These are phyloP conservation scores for Eurytoma californica DNA, from an alignment of 2,888 invertebrate genomes.

Conservation along the genomic window DNA sequence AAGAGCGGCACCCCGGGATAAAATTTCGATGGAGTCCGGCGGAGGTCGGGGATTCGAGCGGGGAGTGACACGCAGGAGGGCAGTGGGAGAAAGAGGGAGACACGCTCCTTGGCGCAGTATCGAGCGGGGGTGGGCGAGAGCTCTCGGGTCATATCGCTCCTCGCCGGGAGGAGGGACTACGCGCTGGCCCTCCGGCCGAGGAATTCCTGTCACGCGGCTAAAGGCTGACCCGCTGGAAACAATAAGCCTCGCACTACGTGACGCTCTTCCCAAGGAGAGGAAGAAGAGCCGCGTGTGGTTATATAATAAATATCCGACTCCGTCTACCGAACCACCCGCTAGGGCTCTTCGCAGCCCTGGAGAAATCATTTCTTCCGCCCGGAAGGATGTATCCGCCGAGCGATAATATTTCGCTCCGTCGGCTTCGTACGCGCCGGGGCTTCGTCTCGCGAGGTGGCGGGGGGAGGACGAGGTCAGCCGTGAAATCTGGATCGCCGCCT, in stretches of 20 bases:
- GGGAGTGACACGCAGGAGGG: background rate
- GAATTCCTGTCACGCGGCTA: constrained; percentile 68
- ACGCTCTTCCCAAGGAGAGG: constrained; percentile 61
- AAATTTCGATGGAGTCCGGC: constrained; percentile 3
- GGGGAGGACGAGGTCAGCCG: constrained; percentile 20
- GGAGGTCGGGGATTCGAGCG: background rate
- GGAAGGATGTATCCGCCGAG: constrained; percentile 56
- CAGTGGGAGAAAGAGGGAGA: background rate
- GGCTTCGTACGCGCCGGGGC: too few relatives aligned
- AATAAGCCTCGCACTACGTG: constrained; percentile 69
- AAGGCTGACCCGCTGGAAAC: constrained; percentile 65
- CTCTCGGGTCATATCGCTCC: background rate
- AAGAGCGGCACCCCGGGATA: background rate
- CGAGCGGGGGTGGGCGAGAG: background rate
- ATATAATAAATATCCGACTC: constrained; percentile 61
- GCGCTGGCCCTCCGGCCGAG: constrained; percentile 32
- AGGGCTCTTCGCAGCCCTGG: constrained; percentile 44
- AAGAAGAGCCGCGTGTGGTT: constrained; percentile 53
- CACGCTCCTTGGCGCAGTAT: background rate
- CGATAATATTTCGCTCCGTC: constrained; percentile 57
- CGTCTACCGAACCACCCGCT: background rate
- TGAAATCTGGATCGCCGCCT: constrained; percentile 43
- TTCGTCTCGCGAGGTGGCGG: constrained; percentile 44
- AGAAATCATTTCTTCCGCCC: constrained; percentile 62
- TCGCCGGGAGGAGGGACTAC: too few relatives aligned